phyloP scores from a whole-genome alignment of 2,888 invertebrate genomes.

The Calameuta filiformis region DNA sequence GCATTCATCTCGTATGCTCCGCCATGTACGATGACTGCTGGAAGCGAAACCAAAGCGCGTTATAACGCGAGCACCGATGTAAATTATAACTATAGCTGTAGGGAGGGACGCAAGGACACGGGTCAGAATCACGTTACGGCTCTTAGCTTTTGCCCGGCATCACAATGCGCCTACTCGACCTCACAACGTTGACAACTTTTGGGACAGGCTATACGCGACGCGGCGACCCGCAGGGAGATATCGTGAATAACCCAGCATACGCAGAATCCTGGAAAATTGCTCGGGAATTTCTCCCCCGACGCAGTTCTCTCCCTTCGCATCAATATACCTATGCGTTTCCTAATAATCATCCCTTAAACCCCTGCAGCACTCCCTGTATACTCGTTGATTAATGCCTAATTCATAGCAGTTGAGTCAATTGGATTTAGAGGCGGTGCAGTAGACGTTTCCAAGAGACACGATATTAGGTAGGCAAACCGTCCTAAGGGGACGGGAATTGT shows the following conservation, averaged over 20 bases:
- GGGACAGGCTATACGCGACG: neutral
- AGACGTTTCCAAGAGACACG: neutral
- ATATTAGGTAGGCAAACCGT: neutral
- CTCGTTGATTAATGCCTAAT: too few relatives aligned
- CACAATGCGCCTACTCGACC: neutral
- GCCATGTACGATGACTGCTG: slow-evolving; percentile 5
- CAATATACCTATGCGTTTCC: neutral
- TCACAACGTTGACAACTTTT: neutral
- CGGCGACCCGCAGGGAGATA: neutral
- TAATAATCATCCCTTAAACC: neutral
- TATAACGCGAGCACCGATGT: neutral
- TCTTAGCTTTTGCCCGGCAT: neutral
- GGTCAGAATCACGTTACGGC: neutral
- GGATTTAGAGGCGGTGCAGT: neutral
- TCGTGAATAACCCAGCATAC: neutral
- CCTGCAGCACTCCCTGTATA: neutral
- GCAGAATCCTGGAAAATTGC: neutral
- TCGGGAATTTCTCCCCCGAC: neutral
- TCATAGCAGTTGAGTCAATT: neutral
- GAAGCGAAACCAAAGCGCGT: slow-evolving; percentile 17
- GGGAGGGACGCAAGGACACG: neutral
- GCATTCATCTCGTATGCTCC: slow-evolving; percentile 9
- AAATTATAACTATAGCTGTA: neutral
- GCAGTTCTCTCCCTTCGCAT: neutral
- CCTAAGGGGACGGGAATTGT: neutral